Evolutionary conservation across 2,888 invertebrate genomes (phyloP), one percentile per base, ranked within the genome.

Genomic region (Ennomos quercinarius): DNA sequence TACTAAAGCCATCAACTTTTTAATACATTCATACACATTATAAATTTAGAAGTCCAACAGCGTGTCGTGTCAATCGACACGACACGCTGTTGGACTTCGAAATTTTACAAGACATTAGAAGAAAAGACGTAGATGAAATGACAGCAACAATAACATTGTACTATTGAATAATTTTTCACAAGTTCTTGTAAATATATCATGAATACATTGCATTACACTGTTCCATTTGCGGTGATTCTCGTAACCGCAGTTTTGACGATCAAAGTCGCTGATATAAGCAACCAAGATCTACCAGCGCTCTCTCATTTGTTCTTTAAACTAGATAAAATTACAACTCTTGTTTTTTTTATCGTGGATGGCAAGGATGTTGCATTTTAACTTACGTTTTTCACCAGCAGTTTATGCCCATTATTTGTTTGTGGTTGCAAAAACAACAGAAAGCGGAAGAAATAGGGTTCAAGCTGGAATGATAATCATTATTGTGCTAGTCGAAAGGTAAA

Each of bases 201-300:
- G 52, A 11, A 48, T 53, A 34, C 51, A 58, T 35, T 48, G 58
- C 47, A 52, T 52, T 47, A 38, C 39, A 34, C 44, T 34, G 17
- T 43, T 35, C 57, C 47, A 58, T 58, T 53, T 53, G 27, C 1
- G 43, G 51, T 9, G n/a, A 51, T 37, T 39, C 41, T 43, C 27
- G 38, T 56, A 44, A 27, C 12, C 27, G 37, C 34, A 27, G 39
- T 41, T 57, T 58, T 58, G 42, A 48, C 49, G 67, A 71, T 68
- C 60, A 72, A 75, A 70, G 72, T 66, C 66, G 61, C 52, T 62
- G 52, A 67, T 64, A 67, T 66, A 63, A 9, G 36, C 39, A 3
- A 10, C 1, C 1, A 43, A 8, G 8, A 37, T 13, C n/a, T 51
- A 8, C 9, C 9, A 9, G 36, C n/a, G 9, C n/a, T 37, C 51